Evolutionary conservation across 37 sponge, comb jelly and placozoan genomes (phyloP).

Genomic region (Axinella damicornis): DNA sequence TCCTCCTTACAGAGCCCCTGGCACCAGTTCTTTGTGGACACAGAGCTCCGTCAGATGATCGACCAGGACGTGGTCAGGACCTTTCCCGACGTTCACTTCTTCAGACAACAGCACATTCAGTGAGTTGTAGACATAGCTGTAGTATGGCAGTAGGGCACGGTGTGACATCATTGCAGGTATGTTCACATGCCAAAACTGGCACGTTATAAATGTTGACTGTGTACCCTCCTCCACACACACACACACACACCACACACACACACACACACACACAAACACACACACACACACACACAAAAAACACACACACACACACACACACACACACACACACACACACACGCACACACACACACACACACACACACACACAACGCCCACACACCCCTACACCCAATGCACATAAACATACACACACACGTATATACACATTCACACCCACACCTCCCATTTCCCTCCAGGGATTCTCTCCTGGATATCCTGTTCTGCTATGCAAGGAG

Average conservation of each 20-base stretch:
- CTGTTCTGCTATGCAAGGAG: constrained; percentile 91
- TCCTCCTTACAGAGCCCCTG: constrained; percentile 97
- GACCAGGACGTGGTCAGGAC: constrained; percentile 92
- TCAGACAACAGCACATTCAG: constrained; percentile 74
- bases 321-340: too few species aligned
- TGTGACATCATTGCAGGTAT: neutral
- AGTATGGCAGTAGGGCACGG: too few species aligned
- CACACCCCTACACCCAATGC: too few species aligned
- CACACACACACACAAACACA: too few species aligned
- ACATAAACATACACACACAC: too few species aligned
- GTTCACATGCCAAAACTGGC: too few species aligned
- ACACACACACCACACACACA: too few species aligned
- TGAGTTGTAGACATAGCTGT: too few species aligned
- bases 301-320: too few species aligned
- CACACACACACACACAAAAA: too few species aligned
- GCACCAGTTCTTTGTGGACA: constrained; percentile 92
- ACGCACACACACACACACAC: too few species aligned
- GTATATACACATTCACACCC: neutral
- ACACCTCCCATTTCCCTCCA: constrained; percentile 34
- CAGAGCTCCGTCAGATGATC: constrained; percentile 76
- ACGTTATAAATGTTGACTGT: neutral
- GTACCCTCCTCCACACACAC: neutral
- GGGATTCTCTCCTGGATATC: constrained; percentile 82
- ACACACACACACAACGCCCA: too few species aligned
- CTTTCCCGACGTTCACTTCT: constrained; percentile 84